Base-by-base conservation (phyloP, 2,797 vertebrate species). In the Apogon hyalosoma region DNA sequence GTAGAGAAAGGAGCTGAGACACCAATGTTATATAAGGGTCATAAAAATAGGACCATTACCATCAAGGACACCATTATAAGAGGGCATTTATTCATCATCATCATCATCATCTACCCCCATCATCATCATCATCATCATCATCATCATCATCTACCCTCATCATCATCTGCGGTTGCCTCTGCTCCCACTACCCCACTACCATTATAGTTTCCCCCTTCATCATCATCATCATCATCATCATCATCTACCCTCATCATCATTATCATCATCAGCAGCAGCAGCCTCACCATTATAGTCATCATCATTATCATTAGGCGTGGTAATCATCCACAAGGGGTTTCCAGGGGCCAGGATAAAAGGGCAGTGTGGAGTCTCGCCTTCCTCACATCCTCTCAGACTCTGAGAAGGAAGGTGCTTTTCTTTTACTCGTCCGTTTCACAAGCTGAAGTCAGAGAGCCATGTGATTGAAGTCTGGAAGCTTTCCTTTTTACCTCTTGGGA, bases 231-330 rank as follows among this genome's bases (percentile, higher is more conserved):
- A 75, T 76, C 54, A 72, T 65, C 57, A 70, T 69, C 63, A 54
- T 60, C 63, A 69, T 56, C 63, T 43, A 51, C 55, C 77, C 31
- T 77, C 80, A 85, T 84, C 75, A 86, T 87, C 72, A 87, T 85
- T 52, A 82, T 85, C 80, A 85, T 73, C 78, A 88, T 58, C 84
- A 84, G 70, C 84, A 73, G 78, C 88, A 82, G 83, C 91, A 85
- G 87, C 87, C 82, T 86, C 80, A 88, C 90, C 87, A 93, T 93
- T 92, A 92, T 75, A 91, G 90, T 94, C 93, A 94, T 94, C 92
- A 94, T 95, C 93, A 95, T 95, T 87, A 95, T 92, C 93, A 94
- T 94, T 91, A 94, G 92, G 84, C 86, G 73, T 36, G 31, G 92
- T 93, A 94, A 95, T 95, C 93, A 94, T 91, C 90, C 88, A 86